Evolutionary conservation across 2,888 invertebrate species (phyloP), one percentile per base, ranked within the genome.

Genomic region (Apodemia zela): DNA sequence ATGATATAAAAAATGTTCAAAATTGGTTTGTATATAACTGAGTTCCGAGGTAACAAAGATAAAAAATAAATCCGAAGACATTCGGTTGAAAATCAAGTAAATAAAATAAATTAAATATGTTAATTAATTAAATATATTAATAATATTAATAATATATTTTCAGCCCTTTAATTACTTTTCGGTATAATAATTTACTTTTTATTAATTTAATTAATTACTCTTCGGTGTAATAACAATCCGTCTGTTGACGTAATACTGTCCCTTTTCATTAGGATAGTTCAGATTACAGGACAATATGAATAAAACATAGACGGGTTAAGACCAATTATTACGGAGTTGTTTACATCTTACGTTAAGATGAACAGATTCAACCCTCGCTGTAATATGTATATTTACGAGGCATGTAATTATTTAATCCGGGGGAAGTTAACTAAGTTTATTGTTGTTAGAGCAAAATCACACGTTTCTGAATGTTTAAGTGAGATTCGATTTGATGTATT

Each of bases 261-360:
- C 84, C 81, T 80, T 84, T 85, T 85, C 84, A 85, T 85, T 84
- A 84, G 76, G 73, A 78, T 79, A 80, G 82, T 84, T 84, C 73
- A 73, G 80, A 80, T 84, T 79, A 80, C 79, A 79, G 67, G 67
- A 71, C 70, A 71, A 75, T 81, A 85, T 85, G 85, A 85, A 86
- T 86, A 83, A 82, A 79, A 78, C 80, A 81, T 81, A 71, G 73
- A 71, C 73, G 80, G 87, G 86, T 81, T 81, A 80, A 77, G 77
- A 75, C 76, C 83, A 85, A 85, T 88, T 85, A 88, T 85, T 85
- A 86, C 85, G 78, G 75, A 83, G 79, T 83, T 87, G 87, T 87
- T 86, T 87, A 83, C 81, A 75, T 71, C 75, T 69, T 72, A 76
- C 76, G 76, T 70, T 70, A 69, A 62, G 64, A 63, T 57, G 29